phyloP scores from a whole-genome alignment of 37 sponge, comb jelly and placozoan species.

The Mnemiopsis leidyi region DNA sequence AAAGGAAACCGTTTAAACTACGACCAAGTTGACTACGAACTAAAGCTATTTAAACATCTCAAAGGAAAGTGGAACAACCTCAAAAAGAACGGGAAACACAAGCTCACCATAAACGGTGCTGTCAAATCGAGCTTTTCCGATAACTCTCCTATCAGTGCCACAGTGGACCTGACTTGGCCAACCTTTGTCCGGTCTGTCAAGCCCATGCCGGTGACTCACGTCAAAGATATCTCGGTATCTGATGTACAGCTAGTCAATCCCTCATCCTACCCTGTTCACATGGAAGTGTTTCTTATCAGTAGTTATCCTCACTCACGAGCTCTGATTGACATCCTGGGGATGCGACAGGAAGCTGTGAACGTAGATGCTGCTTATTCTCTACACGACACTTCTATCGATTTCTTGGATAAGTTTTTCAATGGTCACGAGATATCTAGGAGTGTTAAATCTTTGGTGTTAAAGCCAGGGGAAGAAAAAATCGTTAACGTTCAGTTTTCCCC shows the following conservation, averaged over 20 bases:
- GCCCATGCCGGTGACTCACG: neutral
- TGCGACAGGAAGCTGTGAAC: constrained; percentile 33
- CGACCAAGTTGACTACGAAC: constrained; percentile 59
- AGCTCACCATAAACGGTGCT: constrained; percentile 17
- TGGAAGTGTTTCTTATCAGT: constrained; percentile 40
- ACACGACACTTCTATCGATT: neutral
- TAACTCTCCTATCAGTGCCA: neutral
- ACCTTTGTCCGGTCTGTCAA: neutral
- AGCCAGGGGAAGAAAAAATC: neutral
- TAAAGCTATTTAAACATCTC: constrained; percentile 43
- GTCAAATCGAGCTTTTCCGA: constrained; percentile 51
- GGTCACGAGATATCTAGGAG: constrained; percentile 17
- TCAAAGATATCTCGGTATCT: neutral
- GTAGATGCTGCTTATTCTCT: constrained; percentile 13
- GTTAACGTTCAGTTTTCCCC: constrained; percentile 19
- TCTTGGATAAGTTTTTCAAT: constrained; percentile 16
- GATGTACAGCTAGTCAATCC: neutral
- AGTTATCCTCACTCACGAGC: constrained; percentile 56
- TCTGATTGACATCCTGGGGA: constrained; percentile 58
- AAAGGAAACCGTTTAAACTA: constrained; percentile 3
- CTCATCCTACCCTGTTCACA: constrained; percentile 16
- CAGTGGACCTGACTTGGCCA: neutral
- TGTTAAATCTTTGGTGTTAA: neutral
- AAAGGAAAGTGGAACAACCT: constrained; percentile 45
- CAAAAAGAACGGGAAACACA: constrained; percentile 18